Evolutionary conservation across 1,140 invertebrate genomes (phyloP).

Genomic region (Coelopa frigida): DNA sequence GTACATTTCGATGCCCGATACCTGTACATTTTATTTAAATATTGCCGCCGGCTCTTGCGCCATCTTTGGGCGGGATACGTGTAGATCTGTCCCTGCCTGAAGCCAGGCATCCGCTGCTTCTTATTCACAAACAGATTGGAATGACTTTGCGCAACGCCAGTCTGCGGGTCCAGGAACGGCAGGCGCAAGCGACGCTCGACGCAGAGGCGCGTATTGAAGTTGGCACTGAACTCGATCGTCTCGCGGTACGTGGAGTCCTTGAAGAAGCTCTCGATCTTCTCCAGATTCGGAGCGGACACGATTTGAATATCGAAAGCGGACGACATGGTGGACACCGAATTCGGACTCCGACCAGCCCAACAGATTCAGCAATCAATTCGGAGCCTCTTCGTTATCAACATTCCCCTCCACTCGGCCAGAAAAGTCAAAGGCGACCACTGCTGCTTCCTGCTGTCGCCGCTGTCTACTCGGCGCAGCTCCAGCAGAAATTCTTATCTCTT

Average conservation of each 20-base stretch:
- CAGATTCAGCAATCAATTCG: no score
- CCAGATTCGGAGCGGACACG: constrained; percentile 62
- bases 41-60: constrained; percentile 42
- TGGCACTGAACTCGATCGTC: constrained; percentile 86
- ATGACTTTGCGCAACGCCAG: constrained; percentile 91
- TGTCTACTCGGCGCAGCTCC: no score
- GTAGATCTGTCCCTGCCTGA: constrained; percentile 84
- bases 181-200: constrained; percentile 84
- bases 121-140: constrained; percentile 83
- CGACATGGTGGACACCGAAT: constrained; percentile 5
- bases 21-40: constrained; percentile 44
- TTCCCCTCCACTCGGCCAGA: no score
- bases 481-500: no score
- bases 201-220: constrained; percentile 85
- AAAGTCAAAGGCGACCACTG: no score
- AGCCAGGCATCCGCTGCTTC: constrained; percentile 82
- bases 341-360: no score
- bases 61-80: constrained; percentile 66
- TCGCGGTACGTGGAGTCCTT: constrained; percentile 86
- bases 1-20: constrained; percentile 10
- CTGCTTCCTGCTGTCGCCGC: no score
- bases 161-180: constrained; percentile 94
- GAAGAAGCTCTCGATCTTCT: constrained; percentile 76
- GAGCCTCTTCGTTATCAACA: no score
- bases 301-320: constrained; percentile 59